Evolutionary conservation across 2,797 vertebrate species (phyloP).

Genomic region (Mycteria americana): DNA sequence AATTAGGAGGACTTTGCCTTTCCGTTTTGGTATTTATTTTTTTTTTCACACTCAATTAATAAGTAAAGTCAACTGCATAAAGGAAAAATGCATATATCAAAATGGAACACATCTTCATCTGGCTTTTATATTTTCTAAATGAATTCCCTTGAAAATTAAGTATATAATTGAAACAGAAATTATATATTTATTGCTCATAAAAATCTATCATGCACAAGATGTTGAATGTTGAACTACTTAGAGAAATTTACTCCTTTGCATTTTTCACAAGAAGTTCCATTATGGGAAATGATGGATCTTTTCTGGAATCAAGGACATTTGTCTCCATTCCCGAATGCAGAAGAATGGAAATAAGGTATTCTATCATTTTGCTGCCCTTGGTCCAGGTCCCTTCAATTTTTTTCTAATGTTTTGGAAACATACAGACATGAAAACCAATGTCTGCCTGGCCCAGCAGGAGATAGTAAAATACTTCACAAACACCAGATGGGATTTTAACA

Average conservation of each 20-base stretch:
- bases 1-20: background rate
- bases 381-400: constrained; percentile 63
- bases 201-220: constrained; percentile 42
- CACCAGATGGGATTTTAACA: constrained; percentile 76
- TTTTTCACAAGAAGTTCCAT: constrained; percentile 60
- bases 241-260: constrained; percentile 60
- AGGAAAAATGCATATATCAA: background rate
- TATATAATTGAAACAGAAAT: constrained; percentile 63
- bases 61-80: background rate
- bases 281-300: constrained; percentile 62
- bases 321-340: constrained; percentile 56
- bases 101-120: constrained; percentile 9
- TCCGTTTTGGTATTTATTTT: background rate
- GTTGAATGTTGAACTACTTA: constrained; percentile 59
- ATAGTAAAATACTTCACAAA: constrained; percentile 75
- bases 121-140: constrained; percentile 42
- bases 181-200: constrained; percentile 55
- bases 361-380: constrained; percentile 60
- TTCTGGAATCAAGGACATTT: constrained; percentile 61
- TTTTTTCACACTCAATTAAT: background rate
- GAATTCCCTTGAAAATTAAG: constrained; percentile 53
- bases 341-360: constrained; percentile 66
- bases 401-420: constrained; percentile 72
- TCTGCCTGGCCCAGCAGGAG: constrained; percentile 76
- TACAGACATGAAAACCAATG: constrained; percentile 68